Base-by-base conservation (phyloP, 2,888 invertebrate species). In the Drosophila paramelanica region DNA sequence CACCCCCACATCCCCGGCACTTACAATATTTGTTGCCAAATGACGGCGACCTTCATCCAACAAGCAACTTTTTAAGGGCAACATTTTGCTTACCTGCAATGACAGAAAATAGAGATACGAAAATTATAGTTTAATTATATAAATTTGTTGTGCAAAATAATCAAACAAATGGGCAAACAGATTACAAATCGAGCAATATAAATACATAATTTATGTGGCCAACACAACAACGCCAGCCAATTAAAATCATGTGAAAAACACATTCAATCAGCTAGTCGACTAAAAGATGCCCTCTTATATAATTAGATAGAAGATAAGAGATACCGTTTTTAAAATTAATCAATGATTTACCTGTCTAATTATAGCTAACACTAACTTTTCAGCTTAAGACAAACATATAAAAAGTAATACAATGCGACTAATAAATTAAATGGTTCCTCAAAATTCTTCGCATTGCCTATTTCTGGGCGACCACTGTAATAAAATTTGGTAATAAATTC, bases 11-110 rank as follows among this genome's bases (percentile, higher is more conserved):
- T 11, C 3, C 27, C 14, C 43, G 5, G 8, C 5, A 49, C 50
- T 60, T 56, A 69, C 61, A 23, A n/a, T 52, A 72, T 47, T 71
- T 43, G 51, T 5, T 42, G 50, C 14, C 11, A 51, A 38, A 49
- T 58, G 39, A 8, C 5, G 33, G 45, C 27, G 45, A 57, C 42
- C 57, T 51, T 58, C 57, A 17, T 33, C 17, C 50, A 45, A 46
- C 58, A 8, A 45, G n/a, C 13, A 23, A 38, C 36, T 13, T 13
- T 13, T 36, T 36, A 52, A 27, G 27, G 25, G 39, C 53, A 50
- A 49, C 14, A 20, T 45, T 52, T 51, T 11, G 79, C 79, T 79
- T 79, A 76, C 76, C 76, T 76, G 79, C 60, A 76, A 78, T 33
- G 73, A 75, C 31, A 66, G 27, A 62, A 51, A 31, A 31, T 31